Conservation (phyloP, 2,797 vertebrate genomes). For the Remorina albescens region DNA sequence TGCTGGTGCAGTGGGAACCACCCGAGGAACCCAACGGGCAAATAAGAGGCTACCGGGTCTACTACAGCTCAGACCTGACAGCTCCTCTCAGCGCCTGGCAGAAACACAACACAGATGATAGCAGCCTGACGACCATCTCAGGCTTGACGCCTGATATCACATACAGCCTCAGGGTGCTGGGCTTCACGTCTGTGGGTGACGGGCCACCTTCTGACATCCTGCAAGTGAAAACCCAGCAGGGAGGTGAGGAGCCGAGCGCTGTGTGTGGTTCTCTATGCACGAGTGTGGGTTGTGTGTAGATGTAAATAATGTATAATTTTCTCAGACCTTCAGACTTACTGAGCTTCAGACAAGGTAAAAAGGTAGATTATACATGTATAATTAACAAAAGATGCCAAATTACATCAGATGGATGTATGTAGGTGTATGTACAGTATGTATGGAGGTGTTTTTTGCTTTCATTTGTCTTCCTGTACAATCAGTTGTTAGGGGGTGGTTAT, state of each 20-base stretch:
- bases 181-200: constrained; percentile 94
- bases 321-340: neutral
- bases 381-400: neutral
- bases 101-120: constrained; percentile 95
- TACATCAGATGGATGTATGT: neutral
- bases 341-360: neutral
- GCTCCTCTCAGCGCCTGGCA: constrained; percentile 93
- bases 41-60: constrained; percentile 93
- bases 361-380: constrained; percentile 5
- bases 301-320: neutral
- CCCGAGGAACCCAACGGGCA: constrained; percentile 95
- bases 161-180: constrained; percentile 94
- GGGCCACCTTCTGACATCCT: constrained; percentile 94
- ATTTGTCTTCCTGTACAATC: constrained; percentile 2
- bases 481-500: constrained; percentile 7
- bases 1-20: constrained; percentile 96
- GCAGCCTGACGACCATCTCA: constrained; percentile 93
- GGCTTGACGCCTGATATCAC: constrained; percentile 93
- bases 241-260: constrained; percentile 84
- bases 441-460: constrained; percentile 1
- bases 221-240: constrained; percentile 96
- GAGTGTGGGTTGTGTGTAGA: neutral
- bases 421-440: neutral
- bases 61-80: constrained; percentile 89
- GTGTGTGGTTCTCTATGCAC: constrained; percentile 5